Evolutionary conservation across 2,888 invertebrate genomes (phyloP).

Genomic region (Leistus spinibarbis): DNA sequence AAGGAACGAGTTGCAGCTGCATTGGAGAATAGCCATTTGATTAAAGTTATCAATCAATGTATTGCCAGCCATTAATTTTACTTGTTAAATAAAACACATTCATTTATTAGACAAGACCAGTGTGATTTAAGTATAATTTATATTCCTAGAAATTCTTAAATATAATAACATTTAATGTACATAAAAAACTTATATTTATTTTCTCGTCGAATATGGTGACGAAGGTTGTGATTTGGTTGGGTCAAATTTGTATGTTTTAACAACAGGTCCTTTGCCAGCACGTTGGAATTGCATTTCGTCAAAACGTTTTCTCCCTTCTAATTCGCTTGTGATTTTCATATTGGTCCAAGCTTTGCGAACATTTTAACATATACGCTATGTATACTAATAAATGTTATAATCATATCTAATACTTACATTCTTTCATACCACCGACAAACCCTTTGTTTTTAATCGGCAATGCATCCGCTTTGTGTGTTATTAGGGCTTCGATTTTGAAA

Average conservation of each 20-base stretch:
- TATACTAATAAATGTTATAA: neutral
- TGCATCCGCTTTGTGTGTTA: slow-evolving; percentile 63
- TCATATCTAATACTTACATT: slow-evolving; percentile 64
- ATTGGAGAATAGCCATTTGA: slow-evolving; percentile 87
- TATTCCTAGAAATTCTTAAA: slow-evolving; percentile 33
- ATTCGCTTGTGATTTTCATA: slow-evolving; percentile 76
- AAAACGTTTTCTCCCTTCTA: slow-evolving; percentile 75
- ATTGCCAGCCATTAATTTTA: slow-evolving; percentile 55
- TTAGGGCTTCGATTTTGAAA: slow-evolving; percentile 74
- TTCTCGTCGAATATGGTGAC: slow-evolving; percentile 17
- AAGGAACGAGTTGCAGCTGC: slow-evolving; percentile 98
- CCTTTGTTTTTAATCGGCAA: slow-evolving; percentile 75
- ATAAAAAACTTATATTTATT: slow-evolving; percentile 18
- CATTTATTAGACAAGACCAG: neutral
- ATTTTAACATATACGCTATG: slow-evolving; percentile 17
- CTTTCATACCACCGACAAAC: slow-evolving; percentile 78
- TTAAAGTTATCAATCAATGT: slow-evolving; percentile 95
- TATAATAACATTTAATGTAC: slow-evolving; percentile 12
- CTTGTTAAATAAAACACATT: neutral
- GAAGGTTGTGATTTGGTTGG: slow-evolving; percentile 65
- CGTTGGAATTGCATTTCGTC: slow-evolving; percentile 81
- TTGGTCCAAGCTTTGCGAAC: slow-evolving; percentile 75
- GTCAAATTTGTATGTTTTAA: slow-evolving; percentile 86
- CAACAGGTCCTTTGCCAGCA: slow-evolving; percentile 85
- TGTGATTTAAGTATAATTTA: slow-evolving; percentile 5